These are phyloP conservation scores for Leptinotarsa undecemlineata DNA, from an alignment of 1,140 invertebrate genomes.

Conservation along the genomic window DNA sequence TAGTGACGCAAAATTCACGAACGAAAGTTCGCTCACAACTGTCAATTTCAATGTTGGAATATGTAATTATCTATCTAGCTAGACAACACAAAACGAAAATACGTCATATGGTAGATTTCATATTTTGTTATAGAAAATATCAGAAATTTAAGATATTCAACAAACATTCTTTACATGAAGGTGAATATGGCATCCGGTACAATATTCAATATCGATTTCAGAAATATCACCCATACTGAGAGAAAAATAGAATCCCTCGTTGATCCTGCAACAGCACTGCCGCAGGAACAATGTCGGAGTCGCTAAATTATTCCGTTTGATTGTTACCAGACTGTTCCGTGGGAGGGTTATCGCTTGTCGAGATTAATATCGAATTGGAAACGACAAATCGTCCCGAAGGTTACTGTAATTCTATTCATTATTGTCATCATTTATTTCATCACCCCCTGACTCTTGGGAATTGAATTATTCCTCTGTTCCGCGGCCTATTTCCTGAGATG, in stretches of 20 bases:
- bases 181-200: too few species aligned
- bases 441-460: not conserved
- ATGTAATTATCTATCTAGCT: too few species aligned
- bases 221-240: not conserved
- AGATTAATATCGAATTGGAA: constrained; percentile 32
- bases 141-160: too few species aligned
- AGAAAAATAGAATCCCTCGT: constrained; percentile 18
- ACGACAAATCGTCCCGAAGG: constrained; percentile 28
- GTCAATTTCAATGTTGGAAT: too few species aligned
- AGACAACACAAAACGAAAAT: too few species aligned
- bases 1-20: too few species aligned
- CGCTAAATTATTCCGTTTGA: constrained; percentile 48
- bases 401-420: constrained; percentile 31
- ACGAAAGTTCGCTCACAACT: too few species aligned
- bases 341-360: constrained; percentile 27
- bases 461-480: not conserved
- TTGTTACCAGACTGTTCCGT: constrained; percentile 32
- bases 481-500: not conserved
- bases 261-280: constrained; percentile 28
- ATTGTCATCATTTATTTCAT: constrained; percentile 20
- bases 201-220: too few species aligned
- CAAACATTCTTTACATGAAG: too few species aligned
- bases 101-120: too few species aligned
- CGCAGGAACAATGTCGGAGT: constrained; percentile 43
- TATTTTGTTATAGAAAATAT: too few species aligned